Conservation (phyloP, 2,797 vertebrate genomes). For the Enteromius unitaeniatus region DNA sequence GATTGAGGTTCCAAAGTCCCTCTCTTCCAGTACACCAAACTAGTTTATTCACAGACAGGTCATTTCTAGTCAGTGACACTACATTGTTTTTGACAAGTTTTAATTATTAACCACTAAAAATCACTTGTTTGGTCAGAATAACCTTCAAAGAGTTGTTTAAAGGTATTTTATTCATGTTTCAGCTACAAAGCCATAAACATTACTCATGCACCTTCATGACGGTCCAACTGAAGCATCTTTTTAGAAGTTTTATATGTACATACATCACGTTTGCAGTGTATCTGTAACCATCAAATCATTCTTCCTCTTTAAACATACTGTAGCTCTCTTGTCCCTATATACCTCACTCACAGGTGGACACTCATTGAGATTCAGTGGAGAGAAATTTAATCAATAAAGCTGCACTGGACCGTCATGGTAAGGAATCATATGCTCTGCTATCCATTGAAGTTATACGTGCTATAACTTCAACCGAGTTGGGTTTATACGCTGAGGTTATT, state of each 20-base stretch:
- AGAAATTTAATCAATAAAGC: constrained; percentile 26
- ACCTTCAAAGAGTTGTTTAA: neutral
- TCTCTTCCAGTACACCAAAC: neutral
- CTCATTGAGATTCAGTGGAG: constrained; percentile 28
- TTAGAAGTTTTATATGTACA: constrained; percentile 7
- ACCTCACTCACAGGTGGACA: neutral
- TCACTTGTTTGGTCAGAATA: neutral
- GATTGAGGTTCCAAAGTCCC: neutral
- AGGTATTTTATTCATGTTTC: neutral
- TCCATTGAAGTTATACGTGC: constrained; percentile 24
- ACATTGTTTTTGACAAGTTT: neutral
- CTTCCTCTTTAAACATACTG: constrained; percentile 17
- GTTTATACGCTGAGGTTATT: constrained; percentile 25
- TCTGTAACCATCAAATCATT: neutral
- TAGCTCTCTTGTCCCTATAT: neutral
- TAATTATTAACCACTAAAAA: neutral
- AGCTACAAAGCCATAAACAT: neutral
- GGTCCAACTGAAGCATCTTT: neutral
- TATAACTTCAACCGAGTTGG: neutral
- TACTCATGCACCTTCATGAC: neutral
- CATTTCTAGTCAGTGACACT: neutral
- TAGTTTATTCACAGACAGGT: neutral
- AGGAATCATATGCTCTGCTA: constrained; percentile 17
- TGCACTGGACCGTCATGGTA: constrained; percentile 26
- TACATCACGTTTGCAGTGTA: neutral